Evolutionary conservation across 2,888 invertebrate species (phyloP).

Genomic region (Eueremaeus valkanovi): DNA sequence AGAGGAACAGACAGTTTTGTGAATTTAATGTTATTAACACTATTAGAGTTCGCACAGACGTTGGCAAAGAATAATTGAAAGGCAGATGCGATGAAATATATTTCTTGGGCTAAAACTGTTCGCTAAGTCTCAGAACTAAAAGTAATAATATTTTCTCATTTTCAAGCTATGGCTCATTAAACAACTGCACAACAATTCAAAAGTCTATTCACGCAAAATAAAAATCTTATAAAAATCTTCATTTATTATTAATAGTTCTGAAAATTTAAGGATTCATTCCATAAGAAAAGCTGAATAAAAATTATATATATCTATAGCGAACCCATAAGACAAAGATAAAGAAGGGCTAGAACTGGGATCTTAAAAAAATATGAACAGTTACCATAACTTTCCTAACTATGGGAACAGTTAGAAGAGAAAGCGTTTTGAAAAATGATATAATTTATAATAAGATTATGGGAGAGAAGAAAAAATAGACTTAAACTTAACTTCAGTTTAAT

Average conservation of each 20-base stretch:
- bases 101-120: not conserved
- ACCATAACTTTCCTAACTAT: not conserved
- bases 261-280: not conserved
- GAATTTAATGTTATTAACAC: constrained; percentile 18
- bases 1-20: not conserved
- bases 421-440: constrained; percentile 27
- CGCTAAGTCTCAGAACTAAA: not conserved
- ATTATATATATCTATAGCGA: too few species aligned
- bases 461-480: not conserved
- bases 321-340: not conserved
- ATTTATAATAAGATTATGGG: constrained; percentile 19
- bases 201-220: constrained; percentile 8
- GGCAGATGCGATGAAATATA: constrained; percentile 10
- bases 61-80: constrained; percentile 6
- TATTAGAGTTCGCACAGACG: not conserved
- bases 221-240: too few species aligned
- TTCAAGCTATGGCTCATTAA: constrained; percentile 28
- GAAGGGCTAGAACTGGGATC: not conserved
- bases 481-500: not conserved
- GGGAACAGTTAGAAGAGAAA: not conserved
- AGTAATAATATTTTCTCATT: constrained; percentile 30
- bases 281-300: not conserved
- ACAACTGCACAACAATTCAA: constrained; percentile 17
- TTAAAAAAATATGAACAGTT: not conserved
- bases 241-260: constrained; percentile 27